Conservation (phyloP, 2,113 vertebrate genomes). For the Dendropsophus ebraccatus region DNA sequence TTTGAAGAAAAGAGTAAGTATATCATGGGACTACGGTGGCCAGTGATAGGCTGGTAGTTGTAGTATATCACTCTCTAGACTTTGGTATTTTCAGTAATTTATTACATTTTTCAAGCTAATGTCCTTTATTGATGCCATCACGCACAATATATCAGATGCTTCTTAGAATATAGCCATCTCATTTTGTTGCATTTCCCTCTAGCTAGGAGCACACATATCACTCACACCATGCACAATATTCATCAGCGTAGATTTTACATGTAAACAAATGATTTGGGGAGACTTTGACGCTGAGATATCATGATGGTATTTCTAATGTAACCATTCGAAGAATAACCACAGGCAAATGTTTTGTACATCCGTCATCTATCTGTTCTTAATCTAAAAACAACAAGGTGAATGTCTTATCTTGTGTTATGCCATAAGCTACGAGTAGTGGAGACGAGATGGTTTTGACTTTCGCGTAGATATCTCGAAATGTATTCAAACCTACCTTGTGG, state of each 20-base stretch:
- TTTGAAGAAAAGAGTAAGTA: too few relatives aligned
- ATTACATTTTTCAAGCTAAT: not conserved
- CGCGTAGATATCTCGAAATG: not conserved
- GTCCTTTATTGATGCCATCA: not conserved
- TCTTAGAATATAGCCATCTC: not conserved
- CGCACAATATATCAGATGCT: not conserved
- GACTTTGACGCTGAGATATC: not conserved
- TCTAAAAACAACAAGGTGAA: slow-evolving; percentile 39
- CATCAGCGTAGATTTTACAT: slow-evolving; percentile 36
- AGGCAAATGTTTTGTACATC: slow-evolving; percentile 32
- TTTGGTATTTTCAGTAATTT: not conserved
- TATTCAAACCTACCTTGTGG: not conserved
- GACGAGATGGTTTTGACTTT: not conserved
- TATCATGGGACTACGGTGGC: too few relatives aligned
- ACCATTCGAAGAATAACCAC: slow-evolving; percentile 27
- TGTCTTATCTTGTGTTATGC: not conserved
- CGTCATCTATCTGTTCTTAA: slow-evolving; percentile 29
- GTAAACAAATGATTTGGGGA: slow-evolving; percentile 49
- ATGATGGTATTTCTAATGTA: slow-evolving; percentile 40
- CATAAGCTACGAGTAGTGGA: not conserved
- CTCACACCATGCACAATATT: not conserved
- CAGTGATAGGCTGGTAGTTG: too few relatives aligned
- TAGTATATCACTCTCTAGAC: too few relatives aligned
- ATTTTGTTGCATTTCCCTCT: slow-evolving; percentile 12
- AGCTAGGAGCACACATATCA: slow-evolving; percentile 7